Evolutionary conservation across 2,888 invertebrate species (phyloP).

Genomic region (Agapostemon virescens): DNA sequence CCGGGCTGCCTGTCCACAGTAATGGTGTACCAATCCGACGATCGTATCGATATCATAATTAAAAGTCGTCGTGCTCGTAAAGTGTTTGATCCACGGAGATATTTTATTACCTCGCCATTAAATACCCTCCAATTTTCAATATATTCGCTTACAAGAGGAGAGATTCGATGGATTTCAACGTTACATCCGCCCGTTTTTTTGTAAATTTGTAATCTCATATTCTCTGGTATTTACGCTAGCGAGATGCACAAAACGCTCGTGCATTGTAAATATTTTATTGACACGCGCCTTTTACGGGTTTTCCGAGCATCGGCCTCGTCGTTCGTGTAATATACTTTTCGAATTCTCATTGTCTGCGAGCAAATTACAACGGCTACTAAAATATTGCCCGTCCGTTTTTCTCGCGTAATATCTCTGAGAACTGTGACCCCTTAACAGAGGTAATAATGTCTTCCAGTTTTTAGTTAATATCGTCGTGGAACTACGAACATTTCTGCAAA

Average conservation of each 20-base stretch:
- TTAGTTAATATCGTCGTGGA: too few relatives aligned
- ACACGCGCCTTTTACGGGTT: neutral
- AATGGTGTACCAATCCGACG: constrained; percentile 7
- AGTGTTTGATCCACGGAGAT: neutral
- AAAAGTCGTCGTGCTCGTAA: neutral
- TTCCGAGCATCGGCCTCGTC: neutral
- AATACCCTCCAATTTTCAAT: constrained; percentile 16
- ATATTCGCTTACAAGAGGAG: neutral
- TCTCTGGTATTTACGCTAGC: constrained; percentile 5
- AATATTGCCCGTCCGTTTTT: neutral
- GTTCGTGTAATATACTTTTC: neutral
- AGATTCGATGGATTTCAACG: neutral
- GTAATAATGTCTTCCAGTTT: too few relatives aligned
- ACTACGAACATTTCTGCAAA: too few relatives aligned
- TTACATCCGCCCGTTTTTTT: constrained; percentile 1
- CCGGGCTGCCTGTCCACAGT: neutral
- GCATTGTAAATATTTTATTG: neutral
- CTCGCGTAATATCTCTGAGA: neutral
- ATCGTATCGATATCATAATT: constrained; percentile 9
- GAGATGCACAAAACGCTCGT: neutral
- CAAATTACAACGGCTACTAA: neutral
- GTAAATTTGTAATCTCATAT: constrained; percentile 2
- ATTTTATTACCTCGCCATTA: constrained; percentile 6
- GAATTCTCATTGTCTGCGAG: neutral
- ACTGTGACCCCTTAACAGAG: neutral